Conservation (phyloP, 2,113 vertebrate species). For the Nothocercus nigrocapillus region DNA sequence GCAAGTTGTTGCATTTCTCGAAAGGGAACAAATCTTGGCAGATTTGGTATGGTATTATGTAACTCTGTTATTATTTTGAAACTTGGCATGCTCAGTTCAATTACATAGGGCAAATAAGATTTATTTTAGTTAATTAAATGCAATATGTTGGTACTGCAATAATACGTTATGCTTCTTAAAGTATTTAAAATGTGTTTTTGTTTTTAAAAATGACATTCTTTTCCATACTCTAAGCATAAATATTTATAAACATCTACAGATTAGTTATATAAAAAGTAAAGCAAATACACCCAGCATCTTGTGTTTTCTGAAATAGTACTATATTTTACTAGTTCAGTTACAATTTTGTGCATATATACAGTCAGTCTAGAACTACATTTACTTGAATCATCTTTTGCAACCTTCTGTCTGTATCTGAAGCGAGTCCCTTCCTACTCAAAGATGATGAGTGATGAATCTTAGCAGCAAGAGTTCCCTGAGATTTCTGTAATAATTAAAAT, state of each 20-base stretch:
- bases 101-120: neutral
- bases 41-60: neutral
- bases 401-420: neutral
- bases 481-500: neutral
- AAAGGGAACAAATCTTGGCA: neutral
- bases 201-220: neutral
- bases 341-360: neutral
- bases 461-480: conserved; percentile 41
- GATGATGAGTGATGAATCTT: neutral
- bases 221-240: neutral
- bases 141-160: neutral
- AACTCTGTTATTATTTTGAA: neutral
- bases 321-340: neutral
- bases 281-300: neutral
- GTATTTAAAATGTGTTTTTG: neutral
- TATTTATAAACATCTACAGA: conserved; percentile 16
- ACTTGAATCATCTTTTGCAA: neutral
- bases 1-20: neutral
- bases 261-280: conserved; percentile 19
- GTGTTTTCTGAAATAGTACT: neutral
- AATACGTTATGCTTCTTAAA: neutral
- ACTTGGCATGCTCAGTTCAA: neutral
- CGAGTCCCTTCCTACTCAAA: neutral
- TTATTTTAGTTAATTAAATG: neutral
- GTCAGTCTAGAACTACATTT: neutral